Conservation (phyloP, 2,797 vertebrate species). For the Thunnus albacares region DNA sequence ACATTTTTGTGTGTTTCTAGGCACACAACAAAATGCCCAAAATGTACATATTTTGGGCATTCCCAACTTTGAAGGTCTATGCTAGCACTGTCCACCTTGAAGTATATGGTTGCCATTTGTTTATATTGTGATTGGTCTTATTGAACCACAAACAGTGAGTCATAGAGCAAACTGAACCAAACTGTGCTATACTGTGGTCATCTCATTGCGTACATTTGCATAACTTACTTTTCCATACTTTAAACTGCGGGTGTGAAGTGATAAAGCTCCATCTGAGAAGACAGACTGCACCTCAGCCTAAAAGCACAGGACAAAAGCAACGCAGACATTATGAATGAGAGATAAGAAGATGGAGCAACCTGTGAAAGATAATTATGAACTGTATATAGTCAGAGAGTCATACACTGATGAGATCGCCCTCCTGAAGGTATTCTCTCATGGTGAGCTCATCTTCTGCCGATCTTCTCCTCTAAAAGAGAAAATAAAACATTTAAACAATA, state of each 20-base stretch:
- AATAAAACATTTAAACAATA: neutral
- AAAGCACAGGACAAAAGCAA: conserved; percentile 60
- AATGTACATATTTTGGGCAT: neutral
- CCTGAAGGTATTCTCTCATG: conserved; percentile 96
- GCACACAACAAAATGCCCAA: neutral
- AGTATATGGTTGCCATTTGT: neutral
- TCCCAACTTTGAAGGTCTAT: neutral
- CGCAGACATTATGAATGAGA: neutral
- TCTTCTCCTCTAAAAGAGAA: conserved; percentile 90
- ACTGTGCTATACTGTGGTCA: neutral
- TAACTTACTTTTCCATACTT: conserved; percentile 95
- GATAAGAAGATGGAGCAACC: neutral
- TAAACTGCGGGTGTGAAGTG: conserved; percentile 96
- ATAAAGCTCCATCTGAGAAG: conserved; percentile 94
- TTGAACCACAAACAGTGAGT: neutral
- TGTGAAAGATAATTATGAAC: conserved; percentile 1
- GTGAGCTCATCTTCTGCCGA: conserved; percentile 97
- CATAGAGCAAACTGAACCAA: neutral
- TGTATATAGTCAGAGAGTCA: conserved; percentile 57
- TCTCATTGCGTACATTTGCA: neutral
- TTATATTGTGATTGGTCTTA: neutral
- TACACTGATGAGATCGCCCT: conserved; percentile 99
- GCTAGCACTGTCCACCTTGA: neutral
- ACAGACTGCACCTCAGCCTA: conserved; percentile 98
- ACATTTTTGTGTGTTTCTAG: neutral